These are phyloP conservation scores for Okapia johnstoni DNA, from an alignment of 2,113 vertebrate species.

Conservation along the genomic window DNA sequence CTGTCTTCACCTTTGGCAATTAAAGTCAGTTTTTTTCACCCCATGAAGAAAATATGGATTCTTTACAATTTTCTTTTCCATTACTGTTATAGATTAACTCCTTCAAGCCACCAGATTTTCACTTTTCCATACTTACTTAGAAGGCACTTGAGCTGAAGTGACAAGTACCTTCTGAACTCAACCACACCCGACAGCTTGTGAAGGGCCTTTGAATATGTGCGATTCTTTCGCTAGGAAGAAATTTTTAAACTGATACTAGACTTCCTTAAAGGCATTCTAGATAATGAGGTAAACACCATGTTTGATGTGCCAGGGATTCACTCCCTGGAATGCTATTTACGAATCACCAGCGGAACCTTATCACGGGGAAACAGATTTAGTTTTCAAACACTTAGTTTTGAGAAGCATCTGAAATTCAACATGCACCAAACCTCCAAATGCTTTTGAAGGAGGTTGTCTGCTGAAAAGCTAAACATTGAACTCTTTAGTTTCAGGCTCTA, in stretches of 20 bases:
- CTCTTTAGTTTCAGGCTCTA: not conserved
- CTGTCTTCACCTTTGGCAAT: no score
- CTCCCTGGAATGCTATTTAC: slow-evolving; percentile 38
- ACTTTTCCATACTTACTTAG: not conserved
- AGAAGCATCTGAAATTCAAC: slow-evolving; percentile 54
- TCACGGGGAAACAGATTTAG: slow-evolving; percentile 61
- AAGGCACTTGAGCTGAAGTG: not conserved
- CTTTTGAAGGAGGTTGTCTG: slow-evolving; percentile 42
- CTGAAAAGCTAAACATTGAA: slow-evolving; percentile 49
- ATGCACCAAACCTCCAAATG: slow-evolving; percentile 38
- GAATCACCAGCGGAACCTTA: slow-evolving; percentile 65
- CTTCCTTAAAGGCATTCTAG: slow-evolving; percentile 17
- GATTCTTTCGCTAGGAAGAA: slow-evolving; percentile 31
- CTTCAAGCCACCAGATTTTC: slow-evolving; percentile 36
- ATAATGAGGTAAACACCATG: slow-evolving; percentile 27
- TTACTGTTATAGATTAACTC: slow-evolving; percentile 45
- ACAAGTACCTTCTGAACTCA: slow-evolving; percentile 27
- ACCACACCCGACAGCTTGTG: not conserved
- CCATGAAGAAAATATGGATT: not conserved
- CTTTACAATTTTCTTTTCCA: not conserved
- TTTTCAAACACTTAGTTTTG: slow-evolving; percentile 57
- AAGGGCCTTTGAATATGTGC: slow-evolving; percentile 38
- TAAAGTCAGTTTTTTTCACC: not conserved
- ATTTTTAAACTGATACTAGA: slow-evolving; percentile 20
- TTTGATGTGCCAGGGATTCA: not conserved